Evolutionary conservation across 2,797 vertebrate genomes (phyloP).

Genomic region (Leontocebus nigricollis): DNA sequence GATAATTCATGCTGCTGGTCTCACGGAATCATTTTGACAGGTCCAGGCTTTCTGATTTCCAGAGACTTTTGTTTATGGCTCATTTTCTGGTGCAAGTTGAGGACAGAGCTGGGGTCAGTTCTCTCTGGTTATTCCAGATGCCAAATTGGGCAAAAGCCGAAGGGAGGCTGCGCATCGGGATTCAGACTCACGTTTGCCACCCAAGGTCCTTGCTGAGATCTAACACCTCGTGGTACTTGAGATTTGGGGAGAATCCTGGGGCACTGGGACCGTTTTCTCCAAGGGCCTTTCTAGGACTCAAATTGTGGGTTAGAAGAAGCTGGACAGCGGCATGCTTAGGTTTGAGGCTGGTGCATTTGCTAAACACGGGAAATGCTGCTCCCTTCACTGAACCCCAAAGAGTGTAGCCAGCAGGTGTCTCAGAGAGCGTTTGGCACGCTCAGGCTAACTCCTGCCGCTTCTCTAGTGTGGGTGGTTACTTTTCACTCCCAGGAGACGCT

Average conservation of each 20-base stretch:
- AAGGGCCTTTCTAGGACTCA: neutral
- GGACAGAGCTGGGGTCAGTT: neutral
- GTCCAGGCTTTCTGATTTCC: neutral
- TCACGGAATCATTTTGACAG: neutral
- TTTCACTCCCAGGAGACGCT: neutral
- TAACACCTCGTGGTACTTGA: neutral
- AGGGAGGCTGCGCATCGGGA: neutral
- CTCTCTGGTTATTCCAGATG: neutral
- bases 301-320: neutral
- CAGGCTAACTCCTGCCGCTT: neutral
- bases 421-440: fast-evolving
- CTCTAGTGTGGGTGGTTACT: neutral
- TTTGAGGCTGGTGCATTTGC: neutral
- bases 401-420: no score
- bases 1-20: neutral
- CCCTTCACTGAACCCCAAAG: neutral
- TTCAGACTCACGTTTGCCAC: neutral
- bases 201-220: neutral
- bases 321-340: neutral
- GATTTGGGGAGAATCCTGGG: neutral
- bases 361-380: neutral
- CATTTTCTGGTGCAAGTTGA: neutral
- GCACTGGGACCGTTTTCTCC: neutral
- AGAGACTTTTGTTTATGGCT: neutral
- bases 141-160: neutral